These are phyloP conservation scores for Plutella xylostella DNA, from an alignment of 2,888 invertebrate genomes.

Conservation along the genomic window DNA sequence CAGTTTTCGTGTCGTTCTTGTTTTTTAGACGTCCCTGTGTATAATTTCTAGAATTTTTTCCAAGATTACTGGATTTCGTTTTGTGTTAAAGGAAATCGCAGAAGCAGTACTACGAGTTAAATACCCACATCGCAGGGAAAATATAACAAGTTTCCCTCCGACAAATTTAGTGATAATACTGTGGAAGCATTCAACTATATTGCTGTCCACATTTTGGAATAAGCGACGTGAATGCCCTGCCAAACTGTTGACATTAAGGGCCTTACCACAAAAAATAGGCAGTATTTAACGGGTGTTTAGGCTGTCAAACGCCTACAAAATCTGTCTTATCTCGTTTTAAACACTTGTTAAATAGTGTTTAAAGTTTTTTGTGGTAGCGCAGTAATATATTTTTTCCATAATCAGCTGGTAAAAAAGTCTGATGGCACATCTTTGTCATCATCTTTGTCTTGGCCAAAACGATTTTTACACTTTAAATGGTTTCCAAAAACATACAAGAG, in stretches of 20 bases:
- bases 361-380: too few species aligned
- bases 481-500: conserved; percentile 6
- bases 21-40: neutral
- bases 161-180: conserved; percentile 24
- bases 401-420: too few species aligned
- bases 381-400: conserved; percentile 4
- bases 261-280: too few species aligned
- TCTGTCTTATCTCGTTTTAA: too few species aligned
- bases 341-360: too few species aligned
- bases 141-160: conserved; percentile 28
- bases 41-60: neutral
- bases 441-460: conserved; percentile 4
- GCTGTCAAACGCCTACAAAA: too few species aligned
- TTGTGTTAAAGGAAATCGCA: conserved; percentile 24
- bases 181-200: conserved; percentile 25
- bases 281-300: too few species aligned
- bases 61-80: conserved; percentile 5
- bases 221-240: conserved; percentile 12
- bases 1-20: too few species aligned
- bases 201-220: conserved; percentile 21
- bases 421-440: too few species aligned
- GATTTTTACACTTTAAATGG: conserved; percentile 2
- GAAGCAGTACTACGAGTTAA: conserved; percentile 25
- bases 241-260: neutral
- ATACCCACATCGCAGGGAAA: conserved; percentile 19